phyloP scores from a whole-genome alignment of 2,888 invertebrate species.

The Agrotis puta region DNA sequence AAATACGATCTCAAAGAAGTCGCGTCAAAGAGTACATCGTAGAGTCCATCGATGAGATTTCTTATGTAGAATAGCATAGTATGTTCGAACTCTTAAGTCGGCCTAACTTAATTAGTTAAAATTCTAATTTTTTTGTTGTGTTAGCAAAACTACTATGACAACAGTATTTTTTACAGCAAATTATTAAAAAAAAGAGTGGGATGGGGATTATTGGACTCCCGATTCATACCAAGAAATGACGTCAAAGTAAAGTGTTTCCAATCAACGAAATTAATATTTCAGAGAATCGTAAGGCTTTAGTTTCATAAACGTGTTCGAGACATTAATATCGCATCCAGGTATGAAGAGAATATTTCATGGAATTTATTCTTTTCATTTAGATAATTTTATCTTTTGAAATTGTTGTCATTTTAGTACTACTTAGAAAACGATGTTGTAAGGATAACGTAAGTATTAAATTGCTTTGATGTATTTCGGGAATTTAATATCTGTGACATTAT shows the following conservation, averaged over 20 bases:
- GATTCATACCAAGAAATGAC: slow-evolving; percentile 21
- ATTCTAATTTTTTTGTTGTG: too few species aligned
- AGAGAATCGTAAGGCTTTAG: slow-evolving; percentile 26
- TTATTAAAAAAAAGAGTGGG: background rate
- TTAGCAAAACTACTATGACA: background rate
- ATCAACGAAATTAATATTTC: slow-evolving; percentile 43
- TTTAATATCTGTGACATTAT: background rate
- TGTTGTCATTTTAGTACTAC: background rate
- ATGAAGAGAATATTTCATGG: background rate
- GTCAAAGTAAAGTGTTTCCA: slow-evolving; percentile 30
- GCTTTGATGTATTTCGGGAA: slow-evolving; percentile 15
- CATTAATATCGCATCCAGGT: background rate
- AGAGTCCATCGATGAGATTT: too few species aligned
- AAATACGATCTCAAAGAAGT: too few species aligned
- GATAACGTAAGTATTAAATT: too few species aligned
- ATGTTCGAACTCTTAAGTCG: too few species aligned
- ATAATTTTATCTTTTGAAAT: background rate
- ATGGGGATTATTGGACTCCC: slow-evolving; percentile 1
- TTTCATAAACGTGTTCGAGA: slow-evolving; percentile 21
- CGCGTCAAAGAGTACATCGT: too few species aligned
- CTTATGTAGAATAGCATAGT: too few species aligned
- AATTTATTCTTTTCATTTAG: background rate
- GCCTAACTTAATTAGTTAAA: too few species aligned
- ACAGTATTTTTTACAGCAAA: background rate
- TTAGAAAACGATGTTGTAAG: background rate